Evolutionary conservation across 2,113 vertebrate species (phyloP).

Genomic region (Alligator sinensis): DNA sequence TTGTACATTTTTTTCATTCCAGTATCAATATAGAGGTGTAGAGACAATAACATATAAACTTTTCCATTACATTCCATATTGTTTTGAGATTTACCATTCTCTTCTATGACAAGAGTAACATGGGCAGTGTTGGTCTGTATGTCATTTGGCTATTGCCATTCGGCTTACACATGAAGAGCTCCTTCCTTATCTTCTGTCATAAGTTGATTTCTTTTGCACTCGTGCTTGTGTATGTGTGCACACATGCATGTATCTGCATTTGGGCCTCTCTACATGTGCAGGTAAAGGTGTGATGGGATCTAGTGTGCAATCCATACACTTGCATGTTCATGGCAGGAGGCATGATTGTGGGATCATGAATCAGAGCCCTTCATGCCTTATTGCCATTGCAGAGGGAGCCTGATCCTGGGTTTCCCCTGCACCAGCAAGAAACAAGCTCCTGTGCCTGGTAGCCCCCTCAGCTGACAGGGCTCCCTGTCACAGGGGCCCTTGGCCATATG

Average conservation of each 20-base stretch:
- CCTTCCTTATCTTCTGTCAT: not conserved
- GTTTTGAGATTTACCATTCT: not conserved
- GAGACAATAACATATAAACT: not conserved
- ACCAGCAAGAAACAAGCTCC: too few relatives aligned
- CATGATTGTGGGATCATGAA: too few relatives aligned
- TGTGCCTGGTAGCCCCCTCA: too few relatives aligned
- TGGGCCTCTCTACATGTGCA: too few relatives aligned
- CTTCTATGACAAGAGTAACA: not conserved
- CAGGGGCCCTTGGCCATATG: too few relatives aligned
- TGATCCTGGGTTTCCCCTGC: too few relatives aligned
- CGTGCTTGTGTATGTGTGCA: not conserved
- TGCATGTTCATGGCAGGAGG: too few relatives aligned
- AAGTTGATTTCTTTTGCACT: accelerated
- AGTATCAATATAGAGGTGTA: not conserved
- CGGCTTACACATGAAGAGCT: not conserved
- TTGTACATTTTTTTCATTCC: not conserved
- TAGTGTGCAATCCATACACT: too few relatives aligned
- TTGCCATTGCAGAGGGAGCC: too few relatives aligned
- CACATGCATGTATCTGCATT: not conserved
- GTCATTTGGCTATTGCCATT: not conserved
- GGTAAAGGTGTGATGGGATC: too few relatives aligned
- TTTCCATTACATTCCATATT: not conserved
- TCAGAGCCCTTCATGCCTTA: too few relatives aligned
- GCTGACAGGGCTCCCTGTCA: too few relatives aligned
- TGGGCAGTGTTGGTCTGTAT: not conserved